Conservation (phyloP, 2,888 invertebrate genomes). For the Pocota personata region DNA sequence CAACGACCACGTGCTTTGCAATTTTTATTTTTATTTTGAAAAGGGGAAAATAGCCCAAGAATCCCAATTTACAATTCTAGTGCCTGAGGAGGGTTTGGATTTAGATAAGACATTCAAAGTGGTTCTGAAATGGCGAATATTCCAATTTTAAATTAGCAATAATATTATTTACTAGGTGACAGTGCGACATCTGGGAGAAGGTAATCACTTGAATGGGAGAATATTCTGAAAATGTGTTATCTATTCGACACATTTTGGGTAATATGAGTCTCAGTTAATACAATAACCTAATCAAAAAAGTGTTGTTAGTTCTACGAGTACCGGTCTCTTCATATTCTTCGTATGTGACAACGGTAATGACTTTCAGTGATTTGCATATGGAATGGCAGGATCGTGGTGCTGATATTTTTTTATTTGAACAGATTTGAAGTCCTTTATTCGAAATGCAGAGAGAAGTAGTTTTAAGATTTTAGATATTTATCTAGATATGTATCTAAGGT, state of each 20-base stretch:
- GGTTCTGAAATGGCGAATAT: slow-evolving; percentile 22
- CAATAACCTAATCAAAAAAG: not conserved
- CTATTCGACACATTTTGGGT: not conserved
- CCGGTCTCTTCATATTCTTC: no score
- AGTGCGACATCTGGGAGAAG: not conserved
- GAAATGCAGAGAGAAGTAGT: no score
- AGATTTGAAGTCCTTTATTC: no score
- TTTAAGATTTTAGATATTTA: no score
- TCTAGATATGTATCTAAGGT: no score
- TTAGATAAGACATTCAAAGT: slow-evolving; percentile 38
- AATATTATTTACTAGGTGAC: not conserved
- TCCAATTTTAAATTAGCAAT: slow-evolving; percentile 26
- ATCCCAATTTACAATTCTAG: slow-evolving; percentile 46
- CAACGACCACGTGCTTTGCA: slow-evolving; percentile 31
- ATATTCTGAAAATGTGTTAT: not conserved
- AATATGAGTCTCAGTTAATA: not conserved
- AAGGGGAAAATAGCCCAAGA: slow-evolving; percentile 7
- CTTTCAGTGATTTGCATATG: no score
- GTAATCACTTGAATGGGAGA: not conserved
- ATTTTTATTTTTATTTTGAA: not conserved
- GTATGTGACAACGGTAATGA: no score
- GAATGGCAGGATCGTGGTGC: no score
- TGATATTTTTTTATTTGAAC: no score
- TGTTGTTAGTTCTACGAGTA: no score
- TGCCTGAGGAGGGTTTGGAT: slow-evolving; percentile 24